A percentile compares a stretch with the other conserved stretches of the same genome.
Evolutionary conservation across 2,797 vertebrate species (phyloP).

Genomic region (Sebastes hubbsi): DNA sequence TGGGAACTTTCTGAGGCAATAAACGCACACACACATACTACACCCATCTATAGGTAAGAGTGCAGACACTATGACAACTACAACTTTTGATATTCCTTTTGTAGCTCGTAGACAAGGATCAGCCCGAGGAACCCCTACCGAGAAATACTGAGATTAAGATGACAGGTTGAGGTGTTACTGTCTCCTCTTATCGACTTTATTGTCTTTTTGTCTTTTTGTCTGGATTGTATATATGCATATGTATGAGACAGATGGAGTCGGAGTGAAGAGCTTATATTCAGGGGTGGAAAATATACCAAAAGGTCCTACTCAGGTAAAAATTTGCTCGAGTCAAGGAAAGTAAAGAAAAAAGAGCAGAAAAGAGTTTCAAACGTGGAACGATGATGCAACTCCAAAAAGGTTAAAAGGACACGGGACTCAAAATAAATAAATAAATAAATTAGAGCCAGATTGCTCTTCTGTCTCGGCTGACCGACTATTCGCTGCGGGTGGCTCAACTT

Average conservation of each 20-base stretch:
- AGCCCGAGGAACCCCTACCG: constrained; percentile 7
- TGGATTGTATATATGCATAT: constrained; percentile 14
- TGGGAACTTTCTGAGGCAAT: constrained; percentile 45
- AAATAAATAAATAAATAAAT: neutral
- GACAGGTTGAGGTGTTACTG: constrained; percentile 38
- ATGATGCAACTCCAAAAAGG: neutral
- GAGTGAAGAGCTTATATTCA: neutral
- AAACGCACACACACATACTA: constrained; percentile 3
- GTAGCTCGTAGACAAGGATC: constrained; percentile 16
- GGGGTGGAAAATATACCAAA: neutral
- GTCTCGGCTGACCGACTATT: neutral
- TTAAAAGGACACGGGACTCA: neutral
- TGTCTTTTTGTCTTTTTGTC: constrained; percentile 11
- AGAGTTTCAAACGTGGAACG: neutral
- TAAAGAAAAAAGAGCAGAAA: neutral
- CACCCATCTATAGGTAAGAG: constrained; percentile 11
- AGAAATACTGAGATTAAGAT: constrained; percentile 27
- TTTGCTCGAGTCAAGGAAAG: neutral
- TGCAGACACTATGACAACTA: constrained; percentile 14
- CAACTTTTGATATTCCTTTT: constrained; percentile 43
- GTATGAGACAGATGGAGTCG: constrained; percentile 2
- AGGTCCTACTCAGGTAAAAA: neutral
- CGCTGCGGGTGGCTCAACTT: neutral
- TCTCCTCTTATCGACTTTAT: constrained; percentile 26
- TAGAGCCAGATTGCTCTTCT: constrained; percentile 21